A percentile compares a stretch with the other conserved stretches of the same genome.
phyloP scores from a whole-genome alignment of 2,113 vertebrate species.

The Falco punctatus region DNA sequence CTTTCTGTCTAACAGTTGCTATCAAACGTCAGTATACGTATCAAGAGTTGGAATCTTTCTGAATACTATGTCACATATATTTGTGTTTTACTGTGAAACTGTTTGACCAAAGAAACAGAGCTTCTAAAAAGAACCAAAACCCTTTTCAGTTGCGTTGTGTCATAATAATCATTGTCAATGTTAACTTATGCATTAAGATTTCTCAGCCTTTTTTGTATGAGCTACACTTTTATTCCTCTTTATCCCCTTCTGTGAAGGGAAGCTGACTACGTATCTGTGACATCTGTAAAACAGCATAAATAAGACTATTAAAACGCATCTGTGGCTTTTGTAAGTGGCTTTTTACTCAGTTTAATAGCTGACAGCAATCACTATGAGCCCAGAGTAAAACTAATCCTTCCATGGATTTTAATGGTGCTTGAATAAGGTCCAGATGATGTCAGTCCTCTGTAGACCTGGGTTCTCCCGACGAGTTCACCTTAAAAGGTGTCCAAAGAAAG shows the following conservation, averaged over 20 bases:
- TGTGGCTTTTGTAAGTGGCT: background rate
- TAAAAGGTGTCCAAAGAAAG: background rate
- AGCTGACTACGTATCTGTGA: background rate
- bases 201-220: background rate
- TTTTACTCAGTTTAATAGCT: background rate
- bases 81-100: background rate
- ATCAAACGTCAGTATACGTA: background rate
- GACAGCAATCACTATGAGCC: background rate
- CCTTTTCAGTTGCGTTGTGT: background rate
- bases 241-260: background rate
- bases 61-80: background rate
- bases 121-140: background rate
- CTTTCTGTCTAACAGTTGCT: background rate
- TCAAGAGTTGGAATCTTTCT: background rate
- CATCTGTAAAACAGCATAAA: background rate
- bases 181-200: background rate
- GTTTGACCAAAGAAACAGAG: background rate
- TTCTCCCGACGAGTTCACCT: background rate
- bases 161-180: background rate
- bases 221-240: background rate
- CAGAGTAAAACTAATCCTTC: background rate
- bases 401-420: background rate
- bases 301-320: background rate
- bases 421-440: background rate
- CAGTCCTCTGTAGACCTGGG: background rate